phyloP scores from a whole-genome alignment of 2,888 invertebrate species.

The Mesochorus sp. region DNA sequence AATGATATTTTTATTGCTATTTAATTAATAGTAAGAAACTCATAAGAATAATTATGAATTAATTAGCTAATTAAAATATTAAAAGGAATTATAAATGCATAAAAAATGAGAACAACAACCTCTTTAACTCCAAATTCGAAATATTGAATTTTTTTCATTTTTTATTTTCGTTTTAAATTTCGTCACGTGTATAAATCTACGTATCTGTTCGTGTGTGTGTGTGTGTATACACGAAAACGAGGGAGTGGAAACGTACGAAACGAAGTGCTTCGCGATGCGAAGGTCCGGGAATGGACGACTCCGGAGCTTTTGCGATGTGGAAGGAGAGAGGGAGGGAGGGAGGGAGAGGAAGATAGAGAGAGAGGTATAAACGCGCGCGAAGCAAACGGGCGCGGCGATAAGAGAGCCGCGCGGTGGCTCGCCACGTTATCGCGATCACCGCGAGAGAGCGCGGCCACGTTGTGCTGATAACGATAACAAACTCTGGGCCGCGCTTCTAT shows the following conservation, averaged over 20 bases:
- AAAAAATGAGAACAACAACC: too few species aligned
- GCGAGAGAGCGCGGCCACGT: constrained; percentile 74
- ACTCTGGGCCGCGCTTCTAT: constrained; percentile 67
- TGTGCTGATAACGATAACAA: constrained; percentile 78
- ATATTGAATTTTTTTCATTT: too few species aligned
- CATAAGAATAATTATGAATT: too few species aligned
- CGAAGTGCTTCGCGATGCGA: constrained; percentile 44
- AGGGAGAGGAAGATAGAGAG: constrained; percentile 59
- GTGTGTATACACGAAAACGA: neutral
- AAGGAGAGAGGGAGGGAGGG: constrained; percentile 43
- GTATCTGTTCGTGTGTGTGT: neutral
- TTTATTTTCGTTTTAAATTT: constrained; percentile 1
- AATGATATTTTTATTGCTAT: too few species aligned
- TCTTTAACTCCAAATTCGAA: too few species aligned
- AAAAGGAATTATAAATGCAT: too few species aligned
- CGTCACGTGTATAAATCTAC: neutral
- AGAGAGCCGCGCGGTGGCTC: constrained; percentile 73
- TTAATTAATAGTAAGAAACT: too few species aligned
- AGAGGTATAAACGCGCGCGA: constrained; percentile 73
- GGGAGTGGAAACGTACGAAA: constrained; percentile 47
- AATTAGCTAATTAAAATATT: too few species aligned
- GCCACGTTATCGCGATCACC: constrained; percentile 76
- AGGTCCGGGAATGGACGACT: constrained; percentile 52
- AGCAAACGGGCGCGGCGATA: constrained; percentile 73
- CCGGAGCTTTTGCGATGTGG: constrained; percentile 31